Conservation (phyloP, 2,113 vertebrate genomes). For the Beaufortia kweichowensis region DNA sequence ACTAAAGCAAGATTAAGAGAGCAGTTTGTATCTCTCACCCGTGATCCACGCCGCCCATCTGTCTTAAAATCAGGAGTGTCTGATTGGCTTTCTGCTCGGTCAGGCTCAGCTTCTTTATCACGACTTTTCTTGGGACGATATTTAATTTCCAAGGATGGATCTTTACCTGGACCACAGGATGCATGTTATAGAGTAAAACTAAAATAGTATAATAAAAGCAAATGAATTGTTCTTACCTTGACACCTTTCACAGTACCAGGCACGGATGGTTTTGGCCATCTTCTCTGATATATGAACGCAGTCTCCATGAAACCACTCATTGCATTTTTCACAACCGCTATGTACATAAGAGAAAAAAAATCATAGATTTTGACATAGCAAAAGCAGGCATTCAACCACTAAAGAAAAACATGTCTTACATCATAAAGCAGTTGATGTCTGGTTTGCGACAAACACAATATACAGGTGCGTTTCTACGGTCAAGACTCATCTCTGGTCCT, state of each 20-base stretch:
- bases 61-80: constrained; percentile 71
- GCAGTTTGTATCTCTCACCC: constrained; percentile 57
- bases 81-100: constrained; percentile 66
- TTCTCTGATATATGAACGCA: constrained; percentile 93
- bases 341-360: background rate
- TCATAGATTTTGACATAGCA: background rate
- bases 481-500: constrained; percentile 62
- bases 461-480: constrained; percentile 71
- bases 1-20: background rate
- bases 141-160: constrained; percentile 81
- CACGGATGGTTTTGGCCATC: constrained; percentile 87
- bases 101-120: constrained; percentile 73
- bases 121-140: constrained; percentile 84
- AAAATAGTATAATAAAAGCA: no score
- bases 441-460: constrained; percentile 88
- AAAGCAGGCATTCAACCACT: background rate
- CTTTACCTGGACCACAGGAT: constrained; percentile 74
- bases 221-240: constrained; percentile 70
- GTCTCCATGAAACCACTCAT: constrained; percentile 92
- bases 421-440: constrained; percentile 94
- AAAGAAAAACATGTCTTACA: constrained; percentile 69
- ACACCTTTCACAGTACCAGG: constrained; percentile 91
- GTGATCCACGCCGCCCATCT: constrained; percentile 73
- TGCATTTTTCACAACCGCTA: constrained; percentile 91
- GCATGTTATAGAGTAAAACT: no score